Base-by-base conservation (phyloP, 2,888 invertebrate genomes). In the Diaperis boleti region DNA sequence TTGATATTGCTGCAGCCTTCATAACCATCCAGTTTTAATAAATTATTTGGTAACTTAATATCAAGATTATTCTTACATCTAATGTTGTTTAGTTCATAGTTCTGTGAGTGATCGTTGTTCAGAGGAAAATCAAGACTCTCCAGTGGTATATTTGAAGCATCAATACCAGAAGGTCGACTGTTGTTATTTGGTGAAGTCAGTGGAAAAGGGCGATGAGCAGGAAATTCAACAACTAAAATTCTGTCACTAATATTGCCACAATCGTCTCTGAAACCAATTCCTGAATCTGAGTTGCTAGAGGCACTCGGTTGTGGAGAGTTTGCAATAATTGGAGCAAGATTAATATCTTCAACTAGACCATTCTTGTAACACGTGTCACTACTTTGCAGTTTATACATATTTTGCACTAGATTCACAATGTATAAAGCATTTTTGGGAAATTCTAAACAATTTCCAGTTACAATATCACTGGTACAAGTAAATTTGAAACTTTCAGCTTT, bases 231-330 rank as follows among this genome's bases (percentile, higher is more conserved):
- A 0, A 91, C 88, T 22, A 92, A 79, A 72, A 93, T 92, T 61
- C 92, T 84, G 78, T 93, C 94, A 0, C 92, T 92, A 50, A 93
- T 89, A 74, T 92, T 92, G 6, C 91, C 88, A 72, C 91, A 91
- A 73, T 96, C 95, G 73, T 95, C 95, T 67, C 94, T 89, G 74
- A 96, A 96, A 0, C 96, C 96, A 64, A 97, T 95, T 0, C 97
- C 96, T 1, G 96, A 96, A 79, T 97, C 97, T 59, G 95, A 95
- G 79, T 96, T 96, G 72, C 95, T 95, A 0, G 95, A 95, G 13
- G 93, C 92, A 77, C 93, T 94, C 0, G 93, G 94, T 71, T 94
- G 94, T 0, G 94, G 94, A 0, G 94, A 94, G 73, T 91, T 89
- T 0, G 91, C 90, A 0, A 87, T 81, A 41, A 86, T 82, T 55